Base-by-base conservation (phyloP, 2,888 invertebrate species). In the Spisula subtruncata region DNA sequence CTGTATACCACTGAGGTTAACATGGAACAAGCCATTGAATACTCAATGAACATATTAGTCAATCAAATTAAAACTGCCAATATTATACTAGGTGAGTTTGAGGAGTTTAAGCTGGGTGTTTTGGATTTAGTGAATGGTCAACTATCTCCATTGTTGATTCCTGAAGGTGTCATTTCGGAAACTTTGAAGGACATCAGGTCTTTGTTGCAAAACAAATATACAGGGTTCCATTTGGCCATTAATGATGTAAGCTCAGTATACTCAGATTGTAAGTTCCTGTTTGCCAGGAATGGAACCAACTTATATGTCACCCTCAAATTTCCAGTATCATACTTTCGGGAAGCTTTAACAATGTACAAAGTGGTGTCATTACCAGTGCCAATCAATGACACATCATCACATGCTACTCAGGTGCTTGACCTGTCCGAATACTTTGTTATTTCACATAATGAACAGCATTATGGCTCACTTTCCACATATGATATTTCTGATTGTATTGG, bases 391-490 rank as follows among this genome's bases (percentile, higher is more conserved):
- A n/a, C n/a, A n/a, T n/a, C n/a, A n/a, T n/a, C n/a, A n/a, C n/a
- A n/a, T n/a, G n/a, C n/a, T n/a, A n/a, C n/a, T n/a, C n/a, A n/a
- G n/a, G n/a, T n/a, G n/a, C n/a, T n/a, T n/a, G n/a, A n/a, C n/a
- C n/a, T n/a, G n/a, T n/a, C n/a, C n/a, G n/a, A n/a, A n/a, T n/a
- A n/a, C n/a, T n/a, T n/a, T n/a, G n/a, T n/a, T n/a, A n/a, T n/a
- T n/a, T n/a, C n/a, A n/a, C n/a, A n/a, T n/a, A n/a, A 87, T 84
- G 66, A 89, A 83, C 66, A 92, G 41, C 51, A 89, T 29, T 86
- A 92, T 8, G 18, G 90, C 0, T 90, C 91, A 6, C 90, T 93
- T 10, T 92, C 92, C 35, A 48, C 92, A 20, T 92, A 92, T 71
- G 10, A 79, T 29, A 86, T 89, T n/a, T 92, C 93, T 25, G 25